These are phyloP conservation scores for Dipodomys merriami DNA, from an alignment of 2,113 vertebrate species.

Conservation along the genomic window DNA sequence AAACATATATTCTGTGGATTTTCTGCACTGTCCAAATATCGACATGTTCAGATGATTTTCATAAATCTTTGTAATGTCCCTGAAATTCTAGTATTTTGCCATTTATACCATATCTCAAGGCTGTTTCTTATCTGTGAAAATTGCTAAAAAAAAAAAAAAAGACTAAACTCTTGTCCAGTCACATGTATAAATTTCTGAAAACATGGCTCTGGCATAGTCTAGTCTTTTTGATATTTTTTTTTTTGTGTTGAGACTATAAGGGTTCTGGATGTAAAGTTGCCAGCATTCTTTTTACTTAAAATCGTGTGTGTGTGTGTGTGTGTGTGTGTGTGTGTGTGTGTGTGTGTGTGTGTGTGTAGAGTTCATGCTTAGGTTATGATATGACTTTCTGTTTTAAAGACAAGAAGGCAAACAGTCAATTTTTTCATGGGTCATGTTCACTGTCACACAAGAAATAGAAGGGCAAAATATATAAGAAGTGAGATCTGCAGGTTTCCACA, in stretches of 20 bases:
- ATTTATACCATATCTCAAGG: not conserved
- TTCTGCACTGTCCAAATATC: not conserved
- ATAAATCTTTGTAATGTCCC: not conserved
- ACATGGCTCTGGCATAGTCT: not conserved
- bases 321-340: not conserved
- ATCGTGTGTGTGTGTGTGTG: too few relatives aligned
- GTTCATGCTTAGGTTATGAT: not conserved
- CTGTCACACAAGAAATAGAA: not conserved
- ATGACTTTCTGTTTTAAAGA: not conserved
- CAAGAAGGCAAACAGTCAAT: not conserved
- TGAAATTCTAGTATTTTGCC: constrained; percentile 41
- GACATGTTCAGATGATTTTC: not conserved
- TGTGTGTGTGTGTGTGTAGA: not conserved
- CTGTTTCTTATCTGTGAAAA: not conserved
- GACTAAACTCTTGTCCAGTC: not conserved
- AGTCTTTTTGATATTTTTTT: not conserved
- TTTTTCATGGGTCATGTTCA: not conserved
- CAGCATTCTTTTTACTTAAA: not conserved
- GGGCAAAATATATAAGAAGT: not conserved
- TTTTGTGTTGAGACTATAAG: not conserved
- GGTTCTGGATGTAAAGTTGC: not conserved
- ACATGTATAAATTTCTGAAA: constrained; percentile 30
- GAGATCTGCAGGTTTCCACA: not conserved
- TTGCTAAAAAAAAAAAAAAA: constrained; percentile 7
- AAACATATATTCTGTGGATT: not conserved